Conservation (phyloP, 2,797 vertebrate species). For the Crocidura indochinensis region DNA sequence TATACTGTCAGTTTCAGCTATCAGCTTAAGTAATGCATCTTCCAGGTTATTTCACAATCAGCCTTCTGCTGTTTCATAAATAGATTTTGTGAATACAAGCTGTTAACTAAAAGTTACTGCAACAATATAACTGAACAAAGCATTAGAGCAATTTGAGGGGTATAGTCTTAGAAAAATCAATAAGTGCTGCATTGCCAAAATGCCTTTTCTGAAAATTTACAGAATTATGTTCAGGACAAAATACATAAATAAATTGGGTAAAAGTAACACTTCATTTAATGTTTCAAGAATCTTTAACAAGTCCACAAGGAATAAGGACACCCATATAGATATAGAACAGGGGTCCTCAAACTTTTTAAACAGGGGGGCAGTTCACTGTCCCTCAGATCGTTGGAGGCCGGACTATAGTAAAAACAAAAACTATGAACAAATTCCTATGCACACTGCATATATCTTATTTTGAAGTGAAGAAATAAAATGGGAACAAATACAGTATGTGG, state of each 20-base stretch:
- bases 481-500: no score
- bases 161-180: slow-evolving; percentile 9
- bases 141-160: slow-evolving; percentile 43
- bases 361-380: no score
- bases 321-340: not conserved
- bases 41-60: slow-evolving; percentile 56
- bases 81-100: slow-evolving; percentile 66
- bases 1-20: not conserved
- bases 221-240: not conserved
- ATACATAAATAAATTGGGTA: not conserved
- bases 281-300: not conserved
- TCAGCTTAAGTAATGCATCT: slow-evolving; percentile 62
- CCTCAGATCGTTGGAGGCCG: no score
- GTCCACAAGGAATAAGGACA: not conserved
- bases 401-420: no score
- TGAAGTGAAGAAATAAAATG: no score
- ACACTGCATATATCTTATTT: no score
- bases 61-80: slow-evolving; percentile 61
- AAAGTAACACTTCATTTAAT: not conserved
- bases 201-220: slow-evolving; percentile 57
- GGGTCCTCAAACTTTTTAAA: no score
- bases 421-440: no score
- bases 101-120: slow-evolving; percentile 67
- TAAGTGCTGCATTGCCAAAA: slow-evolving; percentile 56
- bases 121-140: slow-evolving; percentile 62